Percentiles rank a stretch among this genome's conserved stretches.
phyloP scores from a whole-genome alignment of 1,140 invertebrate genomes.

The Drosophila virilis region DNA sequence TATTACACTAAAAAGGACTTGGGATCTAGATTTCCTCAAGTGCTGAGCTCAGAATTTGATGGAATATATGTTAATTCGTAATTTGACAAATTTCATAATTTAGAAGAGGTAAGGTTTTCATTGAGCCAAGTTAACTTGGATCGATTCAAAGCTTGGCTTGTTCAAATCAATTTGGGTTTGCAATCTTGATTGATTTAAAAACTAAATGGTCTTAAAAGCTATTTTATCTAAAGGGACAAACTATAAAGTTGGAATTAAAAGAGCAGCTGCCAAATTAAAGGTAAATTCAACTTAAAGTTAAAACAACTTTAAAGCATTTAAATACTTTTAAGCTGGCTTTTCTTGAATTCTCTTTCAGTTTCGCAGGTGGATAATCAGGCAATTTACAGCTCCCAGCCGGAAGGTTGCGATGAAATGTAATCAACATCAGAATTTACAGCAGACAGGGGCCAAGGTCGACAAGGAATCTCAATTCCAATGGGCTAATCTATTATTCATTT shows the following conservation, averaged over 20 bases:
- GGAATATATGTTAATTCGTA: too few relatives aligned
- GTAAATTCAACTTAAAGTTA: not conserved
- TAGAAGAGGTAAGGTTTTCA: too few relatives aligned
- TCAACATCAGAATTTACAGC: constrained; percentile 57
- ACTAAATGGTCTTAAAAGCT: not conserved
- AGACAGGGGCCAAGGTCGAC: constrained; percentile 69
- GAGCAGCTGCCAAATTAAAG: not conserved
- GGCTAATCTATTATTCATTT: constrained; percentile 70
- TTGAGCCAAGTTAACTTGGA: too few relatives aligned
- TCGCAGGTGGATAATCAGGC: constrained; percentile 53
- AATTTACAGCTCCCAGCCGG: constrained; percentile 52
- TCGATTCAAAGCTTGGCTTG: too few relatives aligned
- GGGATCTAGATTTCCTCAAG: too few relatives aligned
- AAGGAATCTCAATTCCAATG: constrained; percentile 59
- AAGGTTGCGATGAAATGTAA: constrained; percentile 45
- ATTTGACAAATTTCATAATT: too few relatives aligned
- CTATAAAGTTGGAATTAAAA: not conserved
- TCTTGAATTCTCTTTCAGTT: not conserved
- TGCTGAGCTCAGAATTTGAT: too few relatives aligned
- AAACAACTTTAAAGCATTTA: not conserved
- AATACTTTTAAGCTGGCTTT: constrained; percentile 4
- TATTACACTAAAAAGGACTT: too few relatives aligned
- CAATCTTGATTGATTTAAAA: too few relatives aligned
- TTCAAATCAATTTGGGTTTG: too few relatives aligned
- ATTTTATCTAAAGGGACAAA: not conserved